A percentile compares a stretch with the other conserved stretches of the same genome.
Conservation (phyloP, 2,797 vertebrate genomes). For the Gephyroberyx darwinii region DNA sequence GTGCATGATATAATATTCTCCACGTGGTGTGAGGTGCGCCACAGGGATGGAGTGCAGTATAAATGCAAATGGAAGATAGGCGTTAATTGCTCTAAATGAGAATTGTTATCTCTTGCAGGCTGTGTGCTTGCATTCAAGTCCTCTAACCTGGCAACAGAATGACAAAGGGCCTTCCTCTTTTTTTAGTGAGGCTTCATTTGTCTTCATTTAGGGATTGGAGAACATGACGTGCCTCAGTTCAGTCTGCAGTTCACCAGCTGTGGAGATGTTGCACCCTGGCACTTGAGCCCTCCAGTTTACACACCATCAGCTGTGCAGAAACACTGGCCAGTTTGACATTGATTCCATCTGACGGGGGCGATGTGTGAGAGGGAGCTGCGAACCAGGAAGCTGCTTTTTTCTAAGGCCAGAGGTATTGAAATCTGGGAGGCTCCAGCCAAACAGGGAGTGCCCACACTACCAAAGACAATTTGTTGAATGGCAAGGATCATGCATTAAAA, state of each 20-base stretch:
- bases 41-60: slow-evolving; percentile 12
- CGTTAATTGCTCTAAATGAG: slow-evolving; percentile 29
- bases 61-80: slow-evolving; percentile 35
- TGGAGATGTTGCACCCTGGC: not conserved
- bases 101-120: slow-evolving; percentile 25
- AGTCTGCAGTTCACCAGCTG: not conserved
- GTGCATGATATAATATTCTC: slow-evolving; percentile 35
- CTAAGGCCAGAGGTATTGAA: not conserved
- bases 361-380: slow-evolving; percentile 5
- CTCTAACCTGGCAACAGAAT: not conserved
- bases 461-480: slow-evolving; percentile 2
- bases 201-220: not conserved
- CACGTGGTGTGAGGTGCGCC: slow-evolving; percentile 29
- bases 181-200: not conserved
- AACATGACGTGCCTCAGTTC: not conserved
- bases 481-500: slow-evolving; percentile 10
- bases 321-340: slow-evolving; percentile 1
- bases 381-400: slow-evolving; percentile 14
- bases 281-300: slow-evolving; percentile 4
- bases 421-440: not conserved
- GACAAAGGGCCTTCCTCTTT: not conserved
- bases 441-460: not conserved
- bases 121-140: slow-evolving; percentile 6
- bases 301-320: not conserved
- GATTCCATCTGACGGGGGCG: not conserved